Percentiles rank a stretch among this genome's conserved stretches.
These are phyloP conservation scores for Fulmarus glacialis DNA, from an alignment of 2,113 vertebrate genomes.

Conservation along the genomic window DNA sequence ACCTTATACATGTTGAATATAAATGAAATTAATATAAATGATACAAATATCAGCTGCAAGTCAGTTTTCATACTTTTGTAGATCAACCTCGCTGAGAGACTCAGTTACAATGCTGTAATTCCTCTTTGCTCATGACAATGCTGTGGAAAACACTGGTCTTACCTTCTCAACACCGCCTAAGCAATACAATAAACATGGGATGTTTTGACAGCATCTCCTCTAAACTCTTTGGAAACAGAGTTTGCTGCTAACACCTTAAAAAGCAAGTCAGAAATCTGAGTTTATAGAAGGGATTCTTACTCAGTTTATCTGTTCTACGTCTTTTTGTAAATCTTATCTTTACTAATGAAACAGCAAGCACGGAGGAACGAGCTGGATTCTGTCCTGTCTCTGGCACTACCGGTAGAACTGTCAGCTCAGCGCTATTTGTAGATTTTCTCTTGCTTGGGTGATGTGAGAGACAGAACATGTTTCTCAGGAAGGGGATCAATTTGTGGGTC, in stretches of 20 bases:
- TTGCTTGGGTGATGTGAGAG: background rate
- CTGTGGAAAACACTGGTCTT: background rate
- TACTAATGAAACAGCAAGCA: background rate
- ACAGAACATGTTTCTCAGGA: background rate
- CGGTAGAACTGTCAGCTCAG: background rate
- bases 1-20: background rate
- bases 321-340: slow-evolving; percentile 37
- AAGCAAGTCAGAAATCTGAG: slow-evolving; percentile 7
- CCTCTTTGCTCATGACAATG: background rate
- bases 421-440: background rate
- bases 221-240: background rate
- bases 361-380: slow-evolving; percentile 26
- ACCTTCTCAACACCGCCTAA: background rate
- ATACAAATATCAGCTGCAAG: background rate
- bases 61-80: background rate
- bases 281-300: slow-evolving; percentile 49
- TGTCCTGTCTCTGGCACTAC: slow-evolving; percentile 26
- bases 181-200: background rate
- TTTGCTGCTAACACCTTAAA: slow-evolving; percentile 33
- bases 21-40: background rate
- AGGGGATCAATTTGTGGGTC: background rate
- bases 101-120: background rate
- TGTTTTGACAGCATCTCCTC: slow-evolving; percentile 19
- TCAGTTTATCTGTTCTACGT: background rate
- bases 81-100: accelerated